Evolutionary conservation across 2,797 vertebrate genomes (phyloP).

Genomic region (Pristis pectinata): DNA sequence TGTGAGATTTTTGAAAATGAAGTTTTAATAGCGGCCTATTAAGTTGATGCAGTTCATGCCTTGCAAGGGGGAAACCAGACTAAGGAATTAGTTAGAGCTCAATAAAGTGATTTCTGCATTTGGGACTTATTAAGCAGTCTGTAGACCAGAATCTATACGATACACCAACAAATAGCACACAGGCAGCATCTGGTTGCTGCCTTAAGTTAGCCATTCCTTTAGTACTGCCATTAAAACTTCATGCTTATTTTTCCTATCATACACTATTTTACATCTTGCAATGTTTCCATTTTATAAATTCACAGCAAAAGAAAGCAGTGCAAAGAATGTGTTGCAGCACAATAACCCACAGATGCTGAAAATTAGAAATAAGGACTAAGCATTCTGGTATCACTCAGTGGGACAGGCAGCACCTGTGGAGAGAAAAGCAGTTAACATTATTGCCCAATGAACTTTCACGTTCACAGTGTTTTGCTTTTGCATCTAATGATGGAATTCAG

Average conservation of each 20-base stretch:
- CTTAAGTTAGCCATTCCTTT: background rate
- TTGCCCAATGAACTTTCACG: too few species aligned
- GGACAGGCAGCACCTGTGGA: too few species aligned
- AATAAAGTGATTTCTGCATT: background rate
- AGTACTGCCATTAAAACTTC: background rate
- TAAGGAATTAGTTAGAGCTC: conserved; percentile 4
- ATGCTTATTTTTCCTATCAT: background rate
- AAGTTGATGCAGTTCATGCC: background rate
- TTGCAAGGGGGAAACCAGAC: background rate
- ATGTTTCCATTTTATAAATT: background rate
- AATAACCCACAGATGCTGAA: too few species aligned
- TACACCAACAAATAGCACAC: background rate
- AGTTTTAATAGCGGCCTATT: background rate
- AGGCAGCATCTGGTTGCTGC: background rate
- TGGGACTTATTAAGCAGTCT: background rate
- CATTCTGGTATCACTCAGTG: too few species aligned
- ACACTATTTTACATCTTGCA: background rate
- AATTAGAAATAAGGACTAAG: too few species aligned
- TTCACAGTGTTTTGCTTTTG: too few species aligned
- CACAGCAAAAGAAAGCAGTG: background rate
- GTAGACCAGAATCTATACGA: background rate
- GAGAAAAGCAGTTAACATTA: too few species aligned
- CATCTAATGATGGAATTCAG: too few species aligned
- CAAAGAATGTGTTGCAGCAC: too few species aligned
- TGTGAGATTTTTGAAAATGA: background rate